Percentiles rank a stretch among this genome's conserved stretches.
Evolutionary conservation across 2,113 vertebrate species (phyloP).

Genomic region (Istiophorus platypterus): DNA sequence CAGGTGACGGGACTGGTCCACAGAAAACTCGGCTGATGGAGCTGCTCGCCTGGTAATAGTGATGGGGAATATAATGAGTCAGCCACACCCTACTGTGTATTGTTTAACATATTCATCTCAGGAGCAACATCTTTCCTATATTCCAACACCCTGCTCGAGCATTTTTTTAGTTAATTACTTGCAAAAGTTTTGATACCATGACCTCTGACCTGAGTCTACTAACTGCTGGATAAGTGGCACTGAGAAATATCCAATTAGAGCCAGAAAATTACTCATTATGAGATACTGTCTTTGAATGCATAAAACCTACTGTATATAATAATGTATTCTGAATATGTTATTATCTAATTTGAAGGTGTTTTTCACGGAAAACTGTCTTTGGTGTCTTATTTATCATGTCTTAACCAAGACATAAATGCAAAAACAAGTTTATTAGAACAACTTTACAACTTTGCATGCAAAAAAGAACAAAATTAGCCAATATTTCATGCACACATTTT

Average conservation of each 20-base stretch:
- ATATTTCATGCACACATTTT: not conserved
- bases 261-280: constrained; percentile 25
- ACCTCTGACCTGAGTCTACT: constrained; percentile 38
- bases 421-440: constrained; percentile 4
- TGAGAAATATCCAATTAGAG: constrained; percentile 30
- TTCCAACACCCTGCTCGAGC: not conserved
- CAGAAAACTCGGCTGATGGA: constrained; percentile 97
- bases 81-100: not conserved
- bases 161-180: constrained; percentile 10
- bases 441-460: constrained; percentile 17
- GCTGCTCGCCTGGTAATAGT: constrained; percentile 88
- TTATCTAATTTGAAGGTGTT: not conserved
- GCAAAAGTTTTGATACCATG: constrained; percentile 11
- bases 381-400: constrained; percentile 20
- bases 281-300: constrained; percentile 5
- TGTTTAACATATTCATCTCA: not conserved
- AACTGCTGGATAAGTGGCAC: constrained; percentile 35
- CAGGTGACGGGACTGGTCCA: constrained; percentile 91
- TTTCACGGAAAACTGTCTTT: not conserved
- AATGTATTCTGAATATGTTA: not conserved
- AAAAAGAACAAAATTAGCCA: constrained; percentile 17
- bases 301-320: not conserved
- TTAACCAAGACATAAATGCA: constrained; percentile 1
- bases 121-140: not conserved
- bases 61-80: not conserved